Conservation (phyloP, 2,888 invertebrate genomes). For the Tenthredo distinguenda region DNA sequence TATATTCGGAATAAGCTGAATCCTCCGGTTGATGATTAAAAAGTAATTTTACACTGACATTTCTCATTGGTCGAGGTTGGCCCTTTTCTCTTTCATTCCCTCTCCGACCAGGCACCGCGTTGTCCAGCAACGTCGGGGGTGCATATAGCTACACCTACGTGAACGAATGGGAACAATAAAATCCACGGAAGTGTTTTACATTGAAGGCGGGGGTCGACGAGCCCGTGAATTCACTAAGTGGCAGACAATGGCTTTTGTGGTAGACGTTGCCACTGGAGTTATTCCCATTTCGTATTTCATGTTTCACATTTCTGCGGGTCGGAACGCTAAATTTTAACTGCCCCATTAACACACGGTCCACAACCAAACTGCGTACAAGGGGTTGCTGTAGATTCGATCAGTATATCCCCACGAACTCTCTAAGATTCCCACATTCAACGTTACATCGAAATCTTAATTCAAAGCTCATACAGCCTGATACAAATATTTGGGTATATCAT, state of each 20-base stretch:
- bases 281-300: conserved; percentile 52
- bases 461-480: neutral
- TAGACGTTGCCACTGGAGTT: conserved; percentile 67
- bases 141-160: conserved; percentile 22
- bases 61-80: conserved; percentile 60
- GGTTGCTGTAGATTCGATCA: conserved; percentile 20
- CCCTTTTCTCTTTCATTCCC: neutral
- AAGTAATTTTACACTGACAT: conserved; percentile 71
- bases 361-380: conserved; percentile 25
- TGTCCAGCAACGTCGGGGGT: conserved; percentile 24
- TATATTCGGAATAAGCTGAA: conserved; percentile 68
- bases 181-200: conserved; percentile 76
- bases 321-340: conserved; percentile 49
- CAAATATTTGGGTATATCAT: neutral
- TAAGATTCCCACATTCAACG: neutral
- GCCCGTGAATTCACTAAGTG: conserved; percentile 74
- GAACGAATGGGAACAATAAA: conserved; percentile 67
- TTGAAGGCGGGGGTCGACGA: conserved; percentile 58
- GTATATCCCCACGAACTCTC: neutral
- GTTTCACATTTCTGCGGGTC: conserved; percentile 44
- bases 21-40: conserved; percentile 72
- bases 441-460: neutral
- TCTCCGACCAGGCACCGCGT: neutral
- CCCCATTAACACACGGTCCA: conserved; percentile 41
- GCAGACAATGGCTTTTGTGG: conserved; percentile 74